Evolutionary conservation across 2,113 vertebrate genomes (phyloP), one percentile per base, ranked within the genome.

Genomic region (Aythya baeri): DNA sequence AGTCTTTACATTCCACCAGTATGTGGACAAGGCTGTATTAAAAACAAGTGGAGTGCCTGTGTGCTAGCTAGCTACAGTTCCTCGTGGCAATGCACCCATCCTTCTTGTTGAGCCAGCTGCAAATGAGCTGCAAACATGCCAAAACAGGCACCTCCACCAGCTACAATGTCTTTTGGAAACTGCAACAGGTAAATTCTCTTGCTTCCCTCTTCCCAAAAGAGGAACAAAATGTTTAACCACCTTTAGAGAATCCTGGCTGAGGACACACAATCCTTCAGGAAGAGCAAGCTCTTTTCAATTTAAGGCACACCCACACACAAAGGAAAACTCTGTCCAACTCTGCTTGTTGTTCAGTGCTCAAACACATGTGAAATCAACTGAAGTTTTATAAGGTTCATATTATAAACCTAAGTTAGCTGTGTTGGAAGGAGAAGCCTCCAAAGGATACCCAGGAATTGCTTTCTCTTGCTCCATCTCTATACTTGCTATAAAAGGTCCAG

Each of bases 1-100:
- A 59, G 43, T 21, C 71, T 83, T 65, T 22, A 52, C 71, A 44
- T 23, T 65, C 65, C 9, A 10, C 50, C 57, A 83, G 26, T 43
- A 31, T 8, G 46, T 31, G 65, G 9, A 66, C 59, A 54, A 16
- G 1, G 17, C 22, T 49, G 54, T 31, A 61, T 57, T 17, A 36
- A 13, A 68, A 58, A 65, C 43, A 32, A 29, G 25, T 10, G 32
- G 50, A n/a, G 50, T 5, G 11, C 7, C 44, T 16, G 4, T 0
- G 4, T 31, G 4, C 61, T 11, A 25, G 29, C 26, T 63, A 54
- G 44, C 34, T 81, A 36, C 36, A 34, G 70, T 4, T 75, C 62
- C n/a, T 13, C 17, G 11, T 1, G 10, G 31, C 68, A 14, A 0
- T 3, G 57, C n/a, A 22, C 36, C 43, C 36, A 10, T 14, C 29